Evolutionary conservation across 2,113 vertebrate species (phyloP).

Genomic region (Amphilophus citrinellus): DNA sequence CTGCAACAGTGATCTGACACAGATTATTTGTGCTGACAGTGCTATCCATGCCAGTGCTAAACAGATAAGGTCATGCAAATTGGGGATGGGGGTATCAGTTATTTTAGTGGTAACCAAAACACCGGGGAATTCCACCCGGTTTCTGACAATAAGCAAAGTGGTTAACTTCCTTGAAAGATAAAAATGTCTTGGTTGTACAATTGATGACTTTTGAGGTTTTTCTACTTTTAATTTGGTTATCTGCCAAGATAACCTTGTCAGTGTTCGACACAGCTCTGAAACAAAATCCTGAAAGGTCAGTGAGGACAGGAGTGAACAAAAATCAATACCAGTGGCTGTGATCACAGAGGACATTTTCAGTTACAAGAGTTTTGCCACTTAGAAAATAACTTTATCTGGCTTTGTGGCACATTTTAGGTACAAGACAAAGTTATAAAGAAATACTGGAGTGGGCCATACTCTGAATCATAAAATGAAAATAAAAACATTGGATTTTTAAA

Average conservation of each 20-base stretch:
- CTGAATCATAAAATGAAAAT: background rate
- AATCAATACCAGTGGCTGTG: slow-evolving; percentile 39
- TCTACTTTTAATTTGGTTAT: slow-evolving; percentile 44
- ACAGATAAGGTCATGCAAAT: slow-evolving; percentile 36
- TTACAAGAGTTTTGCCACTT: slow-evolving; percentile 42
- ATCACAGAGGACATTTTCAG: slow-evolving; percentile 46
- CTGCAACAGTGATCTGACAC: slow-evolving; percentile 21
- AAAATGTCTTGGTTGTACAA: background rate
- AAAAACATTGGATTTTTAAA: background rate
- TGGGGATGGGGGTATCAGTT: slow-evolving; percentile 21
- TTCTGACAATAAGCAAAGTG: background rate
- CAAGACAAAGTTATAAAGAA: background rate
- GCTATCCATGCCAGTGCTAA: slow-evolving; percentile 15
- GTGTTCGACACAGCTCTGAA: slow-evolving; percentile 30
- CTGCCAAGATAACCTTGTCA: slow-evolving; percentile 39
- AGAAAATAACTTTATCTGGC: slow-evolving; percentile 24
- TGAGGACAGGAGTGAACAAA: slow-evolving; percentile 52
- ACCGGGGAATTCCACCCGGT: background rate
- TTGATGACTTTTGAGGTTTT: slow-evolving; percentile 14
- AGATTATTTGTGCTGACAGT: slow-evolving; percentile 34
- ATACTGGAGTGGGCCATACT: background rate
- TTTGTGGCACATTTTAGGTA: background rate
- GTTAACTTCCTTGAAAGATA: background rate
- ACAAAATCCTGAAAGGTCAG: slow-evolving; percentile 55
- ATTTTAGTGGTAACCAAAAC: slow-evolving; percentile 19